Conservation (phyloP, 2,888 invertebrate genomes). For the Eupithecia abbreviata region DNA sequence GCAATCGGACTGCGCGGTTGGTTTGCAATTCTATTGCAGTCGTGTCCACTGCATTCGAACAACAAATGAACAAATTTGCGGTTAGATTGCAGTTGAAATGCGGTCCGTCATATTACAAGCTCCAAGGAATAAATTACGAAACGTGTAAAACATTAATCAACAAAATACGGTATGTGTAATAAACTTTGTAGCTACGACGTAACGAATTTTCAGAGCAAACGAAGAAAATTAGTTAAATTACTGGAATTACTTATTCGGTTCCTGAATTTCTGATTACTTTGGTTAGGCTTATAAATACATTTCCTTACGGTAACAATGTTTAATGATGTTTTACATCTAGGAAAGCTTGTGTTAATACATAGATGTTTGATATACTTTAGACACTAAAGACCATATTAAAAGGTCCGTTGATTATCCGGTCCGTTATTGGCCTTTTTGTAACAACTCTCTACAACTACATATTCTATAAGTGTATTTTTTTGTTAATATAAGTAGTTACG, state of each 20-base stretch:
- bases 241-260: conserved; percentile 9
- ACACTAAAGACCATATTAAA: no score
- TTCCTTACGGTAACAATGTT: not conserved
- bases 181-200: conserved; percentile 14
- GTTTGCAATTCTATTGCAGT: no score
- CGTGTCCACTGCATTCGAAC: no score
- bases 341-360: not conserved
- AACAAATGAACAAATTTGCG: no score
- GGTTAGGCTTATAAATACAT: conserved; percentile 2
- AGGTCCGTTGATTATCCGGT: no score
- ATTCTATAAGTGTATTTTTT: no score
- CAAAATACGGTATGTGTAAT: conserved; percentile 14
- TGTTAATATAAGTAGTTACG: no score
- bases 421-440: no score
- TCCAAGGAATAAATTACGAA: conserved; percentile 14
- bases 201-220: conserved; percentile 22
- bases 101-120: not conserved
- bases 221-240: conserved; percentile 17
- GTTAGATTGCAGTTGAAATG: no score
- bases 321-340: not conserved
- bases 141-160: conserved; percentile 8
- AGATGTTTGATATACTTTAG: no score
- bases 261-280: not conserved
- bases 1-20: no score
- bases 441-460: no score